phyloP scores from a whole-genome alignment of 2,888 invertebrate genomes.

The Lithophane socia region DNA sequence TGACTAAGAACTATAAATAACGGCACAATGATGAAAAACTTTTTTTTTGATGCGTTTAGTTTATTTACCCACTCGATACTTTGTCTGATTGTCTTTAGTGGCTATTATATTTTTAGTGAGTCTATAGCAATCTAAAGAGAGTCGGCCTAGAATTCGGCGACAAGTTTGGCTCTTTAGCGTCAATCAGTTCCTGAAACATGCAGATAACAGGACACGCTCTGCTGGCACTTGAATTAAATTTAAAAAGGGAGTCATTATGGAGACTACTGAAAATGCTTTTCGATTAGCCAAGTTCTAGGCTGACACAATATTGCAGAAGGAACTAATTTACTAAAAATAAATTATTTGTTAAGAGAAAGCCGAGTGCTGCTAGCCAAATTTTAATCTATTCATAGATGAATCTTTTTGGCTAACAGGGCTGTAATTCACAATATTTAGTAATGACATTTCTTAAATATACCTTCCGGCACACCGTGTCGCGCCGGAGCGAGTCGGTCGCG shows the following conservation, averaged over 20 bases:
- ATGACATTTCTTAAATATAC: background rate
- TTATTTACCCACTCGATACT: background rate
- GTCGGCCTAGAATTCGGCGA: background rate
- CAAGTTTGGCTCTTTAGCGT: background rate
- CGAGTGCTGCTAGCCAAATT: background rate
- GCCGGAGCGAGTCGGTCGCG: constrained; percentile 75
- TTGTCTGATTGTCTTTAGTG: too few species aligned
- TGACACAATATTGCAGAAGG: too few species aligned
- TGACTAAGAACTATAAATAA: too few species aligned
- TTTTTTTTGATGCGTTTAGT: too few species aligned
- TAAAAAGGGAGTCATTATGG: background rate
- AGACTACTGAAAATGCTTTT: background rate
- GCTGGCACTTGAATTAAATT: background rate
- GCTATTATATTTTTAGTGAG: background rate
- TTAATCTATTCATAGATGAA: background rate
- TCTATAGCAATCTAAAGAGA: background rate
- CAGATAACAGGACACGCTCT: too few species aligned
- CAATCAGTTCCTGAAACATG: background rate
- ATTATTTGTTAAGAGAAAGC: background rate
- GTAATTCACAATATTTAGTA: background rate
- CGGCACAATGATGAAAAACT: too few species aligned
- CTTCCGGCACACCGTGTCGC: constrained; percentile 79
- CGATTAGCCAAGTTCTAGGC: background rate
- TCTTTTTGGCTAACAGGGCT: background rate
- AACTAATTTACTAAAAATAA: background rate